Evolutionary conservation across 2,113 vertebrate genomes (phyloP).

Genomic region (Nibea coibor): DNA sequence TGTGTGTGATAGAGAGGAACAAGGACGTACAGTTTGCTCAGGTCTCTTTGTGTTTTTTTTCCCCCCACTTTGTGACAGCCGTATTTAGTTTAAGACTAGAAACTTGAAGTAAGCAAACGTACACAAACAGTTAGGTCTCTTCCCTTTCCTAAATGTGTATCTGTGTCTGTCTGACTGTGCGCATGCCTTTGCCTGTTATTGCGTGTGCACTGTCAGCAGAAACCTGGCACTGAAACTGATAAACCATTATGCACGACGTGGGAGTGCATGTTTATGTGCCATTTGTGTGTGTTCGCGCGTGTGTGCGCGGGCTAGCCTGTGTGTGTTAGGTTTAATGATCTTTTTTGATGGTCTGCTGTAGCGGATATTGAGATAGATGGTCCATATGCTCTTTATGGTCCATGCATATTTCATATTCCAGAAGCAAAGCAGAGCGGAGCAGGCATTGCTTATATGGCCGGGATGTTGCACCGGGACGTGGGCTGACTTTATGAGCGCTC

Average conservation of each 20-base stretch:
- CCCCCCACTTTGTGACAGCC: conserved; percentile 22
- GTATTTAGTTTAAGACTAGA: conserved; percentile 54
- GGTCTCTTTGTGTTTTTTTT: not conserved
- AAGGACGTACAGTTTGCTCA: conserved; percentile 28
- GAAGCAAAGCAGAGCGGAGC: conserved; percentile 71
- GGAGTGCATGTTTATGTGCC: conserved; percentile 77
- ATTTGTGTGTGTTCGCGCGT: conserved; percentile 58
- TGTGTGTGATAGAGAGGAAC: not conserved
- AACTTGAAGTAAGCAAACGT: conserved; percentile 29
- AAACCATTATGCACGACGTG: conserved; percentile 74
- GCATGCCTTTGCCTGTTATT: conserved; percentile 45
- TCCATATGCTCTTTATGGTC: conserved; percentile 84
- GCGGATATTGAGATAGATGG: conserved; percentile 82
- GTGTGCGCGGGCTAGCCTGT: conserved; percentile 39
- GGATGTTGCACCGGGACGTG: conserved; percentile 77
- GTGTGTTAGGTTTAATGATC: conserved; percentile 78
- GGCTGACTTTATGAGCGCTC: conserved; percentile 77
- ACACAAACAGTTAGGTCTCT: conserved; percentile 31
- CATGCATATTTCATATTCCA: conserved; percentile 83
- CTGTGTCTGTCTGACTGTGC: not conserved
- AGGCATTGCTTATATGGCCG: conserved; percentile 75
- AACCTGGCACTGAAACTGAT: conserved; percentile 75
- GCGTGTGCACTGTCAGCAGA: conserved; percentile 71
- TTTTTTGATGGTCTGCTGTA: conserved; percentile 77
- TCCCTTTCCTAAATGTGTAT: not conserved